phyloP scores from a whole-genome alignment of 2,113 vertebrate genomes.

The Otolemur garnettii region DNA sequence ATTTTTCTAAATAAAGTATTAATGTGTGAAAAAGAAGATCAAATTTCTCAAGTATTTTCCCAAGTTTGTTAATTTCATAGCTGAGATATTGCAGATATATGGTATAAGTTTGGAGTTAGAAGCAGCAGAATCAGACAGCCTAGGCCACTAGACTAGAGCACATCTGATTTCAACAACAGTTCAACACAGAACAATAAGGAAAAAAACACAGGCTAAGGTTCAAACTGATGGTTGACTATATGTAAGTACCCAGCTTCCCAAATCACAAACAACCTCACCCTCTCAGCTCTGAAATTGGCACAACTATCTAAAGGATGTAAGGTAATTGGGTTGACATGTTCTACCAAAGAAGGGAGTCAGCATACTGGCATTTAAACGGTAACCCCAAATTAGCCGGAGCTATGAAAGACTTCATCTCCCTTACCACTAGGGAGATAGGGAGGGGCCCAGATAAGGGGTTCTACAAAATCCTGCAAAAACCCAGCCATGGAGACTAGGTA shows the following conservation, averaged over 20 bases:
- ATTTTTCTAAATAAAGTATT: conserved; percentile 25
- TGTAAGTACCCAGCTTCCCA: not conserved
- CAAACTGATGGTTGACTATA: not conserved
- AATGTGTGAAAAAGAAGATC: not conserved
- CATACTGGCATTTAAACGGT: not conserved
- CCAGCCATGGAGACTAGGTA: not conserved
- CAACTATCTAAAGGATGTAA: not conserved
- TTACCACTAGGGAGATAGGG: not conserved
- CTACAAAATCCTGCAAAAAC: not conserved
- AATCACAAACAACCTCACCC: not conserved
- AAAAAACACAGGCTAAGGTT: not conserved
- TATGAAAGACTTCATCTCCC: not conserved
- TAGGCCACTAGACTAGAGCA: not conserved
- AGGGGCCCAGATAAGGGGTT: not conserved
- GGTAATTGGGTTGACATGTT: not conserved
- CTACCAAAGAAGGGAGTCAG: not conserved
- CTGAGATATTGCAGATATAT: not conserved
- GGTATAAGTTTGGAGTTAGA: not conserved
- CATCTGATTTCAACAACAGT: conserved; percentile 18
- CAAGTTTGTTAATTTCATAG: conserved; percentile 16
- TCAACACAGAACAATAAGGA: not conserved
- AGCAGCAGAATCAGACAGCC: conserved; percentile 24
- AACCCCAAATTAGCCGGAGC: not conserved
- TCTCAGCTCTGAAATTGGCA: not conserved
- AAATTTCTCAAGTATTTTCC: conserved; percentile 18